These are phyloP conservation scores for Heliornis fulica DNA, from an alignment of 2,113 vertebrate genomes.

Conservation along the genomic window DNA sequence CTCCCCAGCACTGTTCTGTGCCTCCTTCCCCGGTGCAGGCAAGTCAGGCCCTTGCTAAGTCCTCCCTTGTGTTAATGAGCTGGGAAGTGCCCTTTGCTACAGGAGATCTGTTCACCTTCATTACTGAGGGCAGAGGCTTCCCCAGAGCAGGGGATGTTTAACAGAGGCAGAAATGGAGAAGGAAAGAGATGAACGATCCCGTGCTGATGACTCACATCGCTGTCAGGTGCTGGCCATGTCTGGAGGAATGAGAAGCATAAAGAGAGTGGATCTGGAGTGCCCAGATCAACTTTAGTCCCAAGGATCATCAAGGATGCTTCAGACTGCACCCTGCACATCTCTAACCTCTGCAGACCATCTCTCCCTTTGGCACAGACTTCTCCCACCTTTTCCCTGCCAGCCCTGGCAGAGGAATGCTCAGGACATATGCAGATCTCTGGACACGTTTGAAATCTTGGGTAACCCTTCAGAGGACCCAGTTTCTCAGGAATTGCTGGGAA, in stretches of 20 bases:
- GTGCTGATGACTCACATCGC: background rate
- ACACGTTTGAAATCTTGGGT: fast-evolving
- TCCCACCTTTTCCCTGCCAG: background rate
- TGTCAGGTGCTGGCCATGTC: background rate
- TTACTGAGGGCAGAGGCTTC: background rate
- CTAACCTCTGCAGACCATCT: background rate
- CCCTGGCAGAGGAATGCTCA: background rate
- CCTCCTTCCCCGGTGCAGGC: background rate
- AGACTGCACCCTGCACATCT: background rate
- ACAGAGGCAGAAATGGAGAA: background rate
- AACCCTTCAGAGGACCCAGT: background rate
- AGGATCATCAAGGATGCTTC: fast-evolving
- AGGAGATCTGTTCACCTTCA: background rate
- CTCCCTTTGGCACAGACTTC: background rate
- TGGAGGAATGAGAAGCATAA: background rate
- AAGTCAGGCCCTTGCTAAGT: background rate
- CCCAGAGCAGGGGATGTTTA: background rate
- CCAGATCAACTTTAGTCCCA: background rate
- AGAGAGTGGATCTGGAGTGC: background rate
- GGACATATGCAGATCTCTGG: background rate
- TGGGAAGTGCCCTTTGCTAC: background rate
- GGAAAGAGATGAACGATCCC: background rate
- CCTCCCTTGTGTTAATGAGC: background rate
- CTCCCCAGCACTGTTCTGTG: background rate
- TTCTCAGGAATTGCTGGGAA: fast-evolving